Conservation (phyloP, 2,888 invertebrate species). For the Tetragnatha montana region DNA sequence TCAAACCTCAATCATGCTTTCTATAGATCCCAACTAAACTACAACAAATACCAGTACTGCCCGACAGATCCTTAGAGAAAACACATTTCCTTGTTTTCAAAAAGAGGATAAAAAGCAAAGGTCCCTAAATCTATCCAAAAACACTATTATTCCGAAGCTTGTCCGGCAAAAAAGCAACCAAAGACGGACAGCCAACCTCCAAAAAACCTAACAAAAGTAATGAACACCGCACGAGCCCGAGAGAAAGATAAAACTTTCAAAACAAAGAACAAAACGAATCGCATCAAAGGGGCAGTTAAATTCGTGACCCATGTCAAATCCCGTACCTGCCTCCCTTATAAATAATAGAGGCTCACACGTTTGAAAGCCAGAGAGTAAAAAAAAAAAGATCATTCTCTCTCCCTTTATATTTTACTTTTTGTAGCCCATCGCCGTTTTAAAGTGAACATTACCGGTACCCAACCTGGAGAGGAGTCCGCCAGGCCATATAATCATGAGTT, state of each 20-base stretch:
- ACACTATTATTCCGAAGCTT: too few relatives aligned
- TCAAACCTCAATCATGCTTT: too few relatives aligned
- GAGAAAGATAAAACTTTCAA: conserved; percentile 57
- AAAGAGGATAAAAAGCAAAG: too few relatives aligned
- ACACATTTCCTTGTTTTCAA: too few relatives aligned
- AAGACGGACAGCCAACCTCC: background rate
- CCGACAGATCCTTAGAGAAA: too few relatives aligned
- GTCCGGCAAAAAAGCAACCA: background rate
- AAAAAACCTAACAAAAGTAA: background rate
- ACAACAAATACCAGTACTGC: too few relatives aligned
- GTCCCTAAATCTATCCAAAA: too few relatives aligned
- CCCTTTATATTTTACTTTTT: conserved; percentile 16
- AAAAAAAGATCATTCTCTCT: background rate
- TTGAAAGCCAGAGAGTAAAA: conserved; percentile 50
- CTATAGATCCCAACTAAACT: too few relatives aligned
- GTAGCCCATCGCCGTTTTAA: conserved; percentile 34
- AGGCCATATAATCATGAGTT: conserved; percentile 63
- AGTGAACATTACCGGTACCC: conserved; percentile 41
- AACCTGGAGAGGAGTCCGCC: conserved; percentile 6
- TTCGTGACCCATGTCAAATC: conserved; percentile 58
- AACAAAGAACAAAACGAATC: conserved; percentile 46
- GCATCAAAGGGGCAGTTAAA: conserved; percentile 48
- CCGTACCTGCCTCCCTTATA: conserved; percentile 34
- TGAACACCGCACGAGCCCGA: background rate
- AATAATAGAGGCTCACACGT: conserved; percentile 64